Evolutionary conservation across 2,113 vertebrate species (phyloP).

Genomic region (Saimiri boliviensis): DNA sequence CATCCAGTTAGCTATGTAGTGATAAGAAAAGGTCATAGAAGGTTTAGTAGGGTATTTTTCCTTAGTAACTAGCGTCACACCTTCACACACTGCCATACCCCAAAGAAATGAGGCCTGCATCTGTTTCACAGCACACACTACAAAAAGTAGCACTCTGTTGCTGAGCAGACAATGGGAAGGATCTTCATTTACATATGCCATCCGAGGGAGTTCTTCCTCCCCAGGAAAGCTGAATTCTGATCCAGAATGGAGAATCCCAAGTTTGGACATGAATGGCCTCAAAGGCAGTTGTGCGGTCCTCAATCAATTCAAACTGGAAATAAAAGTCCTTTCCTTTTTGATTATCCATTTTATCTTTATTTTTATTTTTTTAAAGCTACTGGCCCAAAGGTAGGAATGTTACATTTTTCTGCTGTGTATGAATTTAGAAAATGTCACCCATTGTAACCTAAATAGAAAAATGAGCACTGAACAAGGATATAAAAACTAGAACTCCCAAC

Average conservation of each 20-base stretch:
- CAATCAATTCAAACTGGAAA: not conserved
- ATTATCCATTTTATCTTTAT: not conserved
- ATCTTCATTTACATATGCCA: not conserved
- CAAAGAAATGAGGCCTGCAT: not conserved
- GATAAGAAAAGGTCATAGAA: not conserved
- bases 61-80: not conserved
- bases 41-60: not conserved
- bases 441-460: not conserved
- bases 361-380: not conserved
- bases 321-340: not conserved
- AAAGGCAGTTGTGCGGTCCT: not conserved
- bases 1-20: not conserved
- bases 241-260: not conserved
- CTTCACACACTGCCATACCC: not conserved
- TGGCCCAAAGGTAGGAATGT: not conserved
- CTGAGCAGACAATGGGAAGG: not conserved
- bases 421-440: not conserved
- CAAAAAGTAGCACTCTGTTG: accelerated
- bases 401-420: not conserved
- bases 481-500: not conserved
- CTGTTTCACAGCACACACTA: not conserved
- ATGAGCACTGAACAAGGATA: not conserved
- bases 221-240: not conserved
- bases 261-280: not conserved
- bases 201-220: not conserved